Percentiles rank a stretch among this genome's conserved stretches.
Evolutionary conservation across 2,888 invertebrate species (phyloP).

Genomic region (Caenorhabditis imperialis): DNA sequence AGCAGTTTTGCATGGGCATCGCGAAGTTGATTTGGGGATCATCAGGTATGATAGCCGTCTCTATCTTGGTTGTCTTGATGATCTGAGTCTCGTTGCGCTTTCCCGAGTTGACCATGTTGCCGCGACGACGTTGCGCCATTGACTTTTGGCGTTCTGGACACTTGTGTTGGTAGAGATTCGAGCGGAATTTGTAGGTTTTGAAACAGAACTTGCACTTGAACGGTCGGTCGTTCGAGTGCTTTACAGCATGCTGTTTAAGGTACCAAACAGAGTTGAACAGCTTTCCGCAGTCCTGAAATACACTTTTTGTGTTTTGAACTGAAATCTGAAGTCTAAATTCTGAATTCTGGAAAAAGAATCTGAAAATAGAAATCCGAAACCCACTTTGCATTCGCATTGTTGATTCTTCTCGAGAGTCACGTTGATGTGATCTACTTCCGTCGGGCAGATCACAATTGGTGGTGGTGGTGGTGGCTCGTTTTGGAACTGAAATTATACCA

Average conservation of each 20-base stretch:
- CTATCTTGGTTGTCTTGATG: conserved; percentile 54
- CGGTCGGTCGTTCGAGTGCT: conserved; percentile 77
- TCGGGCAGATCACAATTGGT: conserved; percentile 76
- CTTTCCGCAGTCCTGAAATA: conserved; percentile 76
- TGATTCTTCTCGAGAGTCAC: conserved; percentile 77
- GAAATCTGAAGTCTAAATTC: too few species aligned
- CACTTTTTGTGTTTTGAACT: too few species aligned
- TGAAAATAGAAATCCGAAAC: conserved; percentile 6
- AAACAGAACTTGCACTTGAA: conserved; percentile 78
- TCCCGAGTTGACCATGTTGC: conserved; percentile 25
- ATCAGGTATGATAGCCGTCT: conserved; percentile 45
- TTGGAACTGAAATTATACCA: conserved; percentile 23
- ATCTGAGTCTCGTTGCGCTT: conserved; percentile 51
- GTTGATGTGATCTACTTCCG: conserved; percentile 75
- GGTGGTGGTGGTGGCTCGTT: conserved; percentile 72
- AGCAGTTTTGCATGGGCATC: conserved; percentile 34
- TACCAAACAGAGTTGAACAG: conserved; percentile 77
- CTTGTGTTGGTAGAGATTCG: conserved; percentile 78
- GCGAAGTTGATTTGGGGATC: conserved; percentile 33
- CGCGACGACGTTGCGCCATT: conserved; percentile 58
- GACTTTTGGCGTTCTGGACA: conserved; percentile 75
- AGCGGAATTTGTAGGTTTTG: conserved; percentile 78
- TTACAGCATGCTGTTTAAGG: conserved; percentile 77
- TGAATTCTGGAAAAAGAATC: background rate
- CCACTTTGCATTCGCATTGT: conserved; percentile 76